Percentiles rank a stretch among this genome's conserved stretches.
Evolutionary conservation across 2,797 vertebrate species (phyloP).

Genomic region (Dryobates pubescens): DNA sequence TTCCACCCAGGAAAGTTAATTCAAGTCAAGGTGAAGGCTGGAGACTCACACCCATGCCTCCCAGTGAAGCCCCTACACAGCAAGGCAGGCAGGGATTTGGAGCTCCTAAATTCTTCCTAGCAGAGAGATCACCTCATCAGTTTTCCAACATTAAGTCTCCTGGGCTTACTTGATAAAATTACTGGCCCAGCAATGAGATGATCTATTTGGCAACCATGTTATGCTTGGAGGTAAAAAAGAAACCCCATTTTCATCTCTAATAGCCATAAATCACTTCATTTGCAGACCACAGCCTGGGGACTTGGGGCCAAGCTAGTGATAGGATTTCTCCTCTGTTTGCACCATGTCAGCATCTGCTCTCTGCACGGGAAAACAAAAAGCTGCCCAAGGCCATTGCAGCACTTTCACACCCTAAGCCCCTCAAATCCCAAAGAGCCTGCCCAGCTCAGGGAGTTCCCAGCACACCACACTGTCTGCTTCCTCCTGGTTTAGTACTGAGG

Average conservation of each 20-base stretch:
- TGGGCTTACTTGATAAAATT: constrained; percentile 6
- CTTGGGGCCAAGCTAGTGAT: background rate
- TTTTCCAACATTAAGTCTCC: constrained; percentile 16
- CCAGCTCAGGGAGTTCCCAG: background rate
- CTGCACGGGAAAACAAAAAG: constrained; percentile 29
- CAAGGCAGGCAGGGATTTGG: background rate
- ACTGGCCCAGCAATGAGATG: background rate
- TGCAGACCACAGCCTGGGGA: constrained; percentile 15
- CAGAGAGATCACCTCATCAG: constrained; percentile 1
- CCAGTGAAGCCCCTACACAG: background rate
- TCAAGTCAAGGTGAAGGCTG: background rate
- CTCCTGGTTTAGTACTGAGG: background rate
- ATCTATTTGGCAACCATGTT: constrained; percentile 20
- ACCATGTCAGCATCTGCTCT: constrained; percentile 44
- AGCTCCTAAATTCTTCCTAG: background rate
- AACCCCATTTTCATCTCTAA: background rate
- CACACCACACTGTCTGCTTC: background rate
- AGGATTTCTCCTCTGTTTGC: constrained; percentile 21
- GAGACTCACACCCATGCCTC: background rate
- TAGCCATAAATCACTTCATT: constrained; percentile 39
- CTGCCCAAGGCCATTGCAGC: constrained; percentile 26
- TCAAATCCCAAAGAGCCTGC: background rate
- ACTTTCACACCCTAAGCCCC: constrained; percentile 25
- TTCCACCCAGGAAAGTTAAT: background rate
- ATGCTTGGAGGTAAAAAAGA: background rate